Percentiles rank a stretch among this genome's conserved stretches.
These are phyloP conservation scores for Margaritifera margaritifera DNA, from an alignment of 2,888 invertebrate species.

Conservation along the genomic window DNA sequence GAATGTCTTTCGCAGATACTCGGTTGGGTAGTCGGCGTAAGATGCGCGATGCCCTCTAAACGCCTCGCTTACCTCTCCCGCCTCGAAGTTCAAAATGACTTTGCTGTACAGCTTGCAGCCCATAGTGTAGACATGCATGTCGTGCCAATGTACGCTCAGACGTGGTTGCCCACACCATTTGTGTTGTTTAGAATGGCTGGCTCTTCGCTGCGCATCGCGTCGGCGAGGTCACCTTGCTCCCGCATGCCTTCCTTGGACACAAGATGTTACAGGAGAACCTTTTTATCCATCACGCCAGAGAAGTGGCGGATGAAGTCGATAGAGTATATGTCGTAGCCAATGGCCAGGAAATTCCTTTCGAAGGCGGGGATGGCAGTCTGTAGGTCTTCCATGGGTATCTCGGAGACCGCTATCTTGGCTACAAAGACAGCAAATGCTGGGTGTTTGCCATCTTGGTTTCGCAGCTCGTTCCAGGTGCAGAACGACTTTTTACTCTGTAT, in stretches of 20 bases:
- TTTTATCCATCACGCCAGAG: slow-evolving; percentile 4
- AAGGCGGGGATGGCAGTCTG: slow-evolving; percentile 6
- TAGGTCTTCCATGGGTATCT: slow-evolving; percentile 9
- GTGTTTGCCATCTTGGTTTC: too few relatives aligned
- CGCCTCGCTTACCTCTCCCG: background rate
- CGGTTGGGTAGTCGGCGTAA: slow-evolving; percentile 12
- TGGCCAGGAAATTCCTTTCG: slow-evolving; percentile 3
- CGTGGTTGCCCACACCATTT: slow-evolving; percentile 5
- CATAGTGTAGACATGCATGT: too few relatives aligned
- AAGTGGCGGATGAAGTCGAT: slow-evolving; percentile 8
- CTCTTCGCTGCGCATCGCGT: slow-evolving; percentile 2
- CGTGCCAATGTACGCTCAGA: too few relatives aligned
- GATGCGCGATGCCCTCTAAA: slow-evolving; percentile 4
- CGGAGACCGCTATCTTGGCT: slow-evolving; percentile 6
- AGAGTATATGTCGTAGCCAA: slow-evolving; percentile 8
- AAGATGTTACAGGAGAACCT: slow-evolving; percentile 1
- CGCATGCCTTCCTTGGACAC: background rate
- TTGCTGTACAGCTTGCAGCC: slow-evolving; percentile 9
- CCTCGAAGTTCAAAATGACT: slow-evolving; percentile 6
- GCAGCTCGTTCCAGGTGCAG: too few relatives aligned
- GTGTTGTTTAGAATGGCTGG: too few relatives aligned
- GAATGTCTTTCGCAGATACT: slow-evolving; percentile 7
- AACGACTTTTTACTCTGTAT: too few relatives aligned
- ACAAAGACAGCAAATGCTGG: too few relatives aligned
- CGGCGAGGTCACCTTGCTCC: slow-evolving; percentile 4